Conservation (phyloP, 2,113 vertebrate genomes). For the Xyrauchen texanus region DNA sequence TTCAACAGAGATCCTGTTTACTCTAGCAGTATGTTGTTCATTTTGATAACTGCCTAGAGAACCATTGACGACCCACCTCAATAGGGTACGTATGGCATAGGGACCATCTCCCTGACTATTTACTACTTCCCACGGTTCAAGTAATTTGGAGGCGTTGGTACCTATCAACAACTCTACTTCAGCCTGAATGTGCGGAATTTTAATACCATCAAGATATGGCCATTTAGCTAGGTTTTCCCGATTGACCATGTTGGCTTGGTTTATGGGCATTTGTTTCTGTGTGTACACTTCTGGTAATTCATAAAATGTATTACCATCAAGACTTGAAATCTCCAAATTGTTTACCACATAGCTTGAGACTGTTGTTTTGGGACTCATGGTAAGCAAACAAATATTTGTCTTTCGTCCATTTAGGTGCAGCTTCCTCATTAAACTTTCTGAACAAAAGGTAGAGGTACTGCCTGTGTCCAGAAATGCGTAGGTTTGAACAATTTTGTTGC, state of each 20-base stretch:
- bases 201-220: not conserved
- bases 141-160: not conserved
- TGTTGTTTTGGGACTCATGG: not conserved
- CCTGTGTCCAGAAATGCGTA: constrained; percentile 32
- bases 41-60: not conserved
- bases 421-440: constrained; percentile 14
- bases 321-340: no score
- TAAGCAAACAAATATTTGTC: not conserved
- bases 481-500: constrained; percentile 12
- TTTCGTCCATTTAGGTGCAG: constrained; percentile 13
- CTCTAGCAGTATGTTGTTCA: not conserved
- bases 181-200: not conserved
- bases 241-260: not conserved
- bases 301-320: no score
- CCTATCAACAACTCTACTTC: not conserved
- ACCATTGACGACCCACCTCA: no score
- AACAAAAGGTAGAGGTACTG: constrained; percentile 33
- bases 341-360: not conserved
- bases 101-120: no score
- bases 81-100: no score
- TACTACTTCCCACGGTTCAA: constrained; percentile 6
- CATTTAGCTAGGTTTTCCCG: not conserved
- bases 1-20: constrained; percentile 15
- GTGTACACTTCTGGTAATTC: not conserved
- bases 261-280: not conserved